Percentiles rank a stretch among this genome's conserved stretches.
These are phyloP conservation scores for Aplodontia rufa DNA, from an alignment of 2,113 vertebrate genomes.

Conservation along the genomic window DNA sequence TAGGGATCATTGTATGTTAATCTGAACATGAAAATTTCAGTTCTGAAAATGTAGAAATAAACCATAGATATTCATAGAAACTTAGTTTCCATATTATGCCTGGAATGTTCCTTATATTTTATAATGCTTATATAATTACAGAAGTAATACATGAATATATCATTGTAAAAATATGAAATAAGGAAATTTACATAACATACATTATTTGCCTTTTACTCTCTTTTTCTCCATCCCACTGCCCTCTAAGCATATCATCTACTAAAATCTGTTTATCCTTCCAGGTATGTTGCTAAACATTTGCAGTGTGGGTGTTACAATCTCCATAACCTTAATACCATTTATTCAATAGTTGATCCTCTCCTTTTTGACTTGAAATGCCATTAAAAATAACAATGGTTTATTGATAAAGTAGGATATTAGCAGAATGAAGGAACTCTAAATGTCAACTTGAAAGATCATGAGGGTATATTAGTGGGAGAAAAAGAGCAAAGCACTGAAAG, in stretches of 20 bases:
- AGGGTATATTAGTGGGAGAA: background rate
- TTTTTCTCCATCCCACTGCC: background rate
- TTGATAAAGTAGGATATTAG: background rate
- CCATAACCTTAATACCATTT: background rate
- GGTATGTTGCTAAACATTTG: background rate
- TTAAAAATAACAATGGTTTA: background rate
- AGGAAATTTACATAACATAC: background rate
- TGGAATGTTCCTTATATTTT: background rate
- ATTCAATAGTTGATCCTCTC: background rate
- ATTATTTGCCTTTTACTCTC: background rate
- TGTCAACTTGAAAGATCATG: background rate
- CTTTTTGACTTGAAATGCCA: background rate
- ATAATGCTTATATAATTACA: background rate
- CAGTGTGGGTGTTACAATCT: background rate
- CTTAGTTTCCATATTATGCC: background rate
- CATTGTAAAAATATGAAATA: background rate
- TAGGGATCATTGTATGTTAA: background rate
- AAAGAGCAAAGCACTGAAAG: background rate
- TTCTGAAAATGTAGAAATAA: background rate
- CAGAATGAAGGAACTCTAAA: background rate
- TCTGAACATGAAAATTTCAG: background rate
- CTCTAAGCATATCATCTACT: background rate
- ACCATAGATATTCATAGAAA: background rate
- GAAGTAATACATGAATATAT: background rate
- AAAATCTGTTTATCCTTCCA: background rate